phyloP scores from a whole-genome alignment of 2,113 vertebrate species.

The Colius striatus region DNA sequence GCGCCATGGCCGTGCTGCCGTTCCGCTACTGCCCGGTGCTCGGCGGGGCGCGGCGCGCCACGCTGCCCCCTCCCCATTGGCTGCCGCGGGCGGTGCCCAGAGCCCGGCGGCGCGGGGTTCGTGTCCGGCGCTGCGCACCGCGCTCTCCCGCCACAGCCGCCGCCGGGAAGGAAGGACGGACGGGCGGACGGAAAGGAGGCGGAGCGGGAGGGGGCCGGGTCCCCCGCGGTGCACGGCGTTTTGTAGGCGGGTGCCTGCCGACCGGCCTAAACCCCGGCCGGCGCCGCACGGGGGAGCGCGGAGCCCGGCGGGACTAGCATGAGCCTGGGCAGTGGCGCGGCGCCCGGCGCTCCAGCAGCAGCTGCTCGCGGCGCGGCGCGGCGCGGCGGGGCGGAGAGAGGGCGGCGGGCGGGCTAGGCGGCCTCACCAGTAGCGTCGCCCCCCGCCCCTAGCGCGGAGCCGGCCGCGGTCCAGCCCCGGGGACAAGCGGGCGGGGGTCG shows the following conservation, averaged over 20 bases:
- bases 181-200: background rate
- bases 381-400: slow-evolving; percentile 11
- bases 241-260: slow-evolving; percentile 54
- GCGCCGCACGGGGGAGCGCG: background rate
- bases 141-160: background rate
- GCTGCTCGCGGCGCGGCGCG: slow-evolving; percentile 5
- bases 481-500: background rate
- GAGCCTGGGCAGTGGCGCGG: slow-evolving; percentile 57
- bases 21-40: background rate
- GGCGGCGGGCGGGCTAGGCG: background rate
- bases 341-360: slow-evolving; percentile 47
- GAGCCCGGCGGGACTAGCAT: slow-evolving; percentile 50
- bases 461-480: background rate
- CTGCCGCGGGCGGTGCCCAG: background rate
- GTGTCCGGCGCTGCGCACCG: background rate
- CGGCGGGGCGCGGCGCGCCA: background rate
- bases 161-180: background rate
- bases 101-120: no score
- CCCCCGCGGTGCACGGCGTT: slow-evolving; percentile 9
- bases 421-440: no score
- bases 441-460: slow-evolving; percentile 11
- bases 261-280: slow-evolving; percentile 34
- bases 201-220: slow-evolving; percentile 11
- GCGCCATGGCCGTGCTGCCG: background rate
- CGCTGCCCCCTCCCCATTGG: no score